Percentiles rank a stretch among this genome's conserved stretches.
These are phyloP conservation scores for Abscondita cerata DNA, from an alignment of 2,888 invertebrate genomes.

Conservation along the genomic window DNA sequence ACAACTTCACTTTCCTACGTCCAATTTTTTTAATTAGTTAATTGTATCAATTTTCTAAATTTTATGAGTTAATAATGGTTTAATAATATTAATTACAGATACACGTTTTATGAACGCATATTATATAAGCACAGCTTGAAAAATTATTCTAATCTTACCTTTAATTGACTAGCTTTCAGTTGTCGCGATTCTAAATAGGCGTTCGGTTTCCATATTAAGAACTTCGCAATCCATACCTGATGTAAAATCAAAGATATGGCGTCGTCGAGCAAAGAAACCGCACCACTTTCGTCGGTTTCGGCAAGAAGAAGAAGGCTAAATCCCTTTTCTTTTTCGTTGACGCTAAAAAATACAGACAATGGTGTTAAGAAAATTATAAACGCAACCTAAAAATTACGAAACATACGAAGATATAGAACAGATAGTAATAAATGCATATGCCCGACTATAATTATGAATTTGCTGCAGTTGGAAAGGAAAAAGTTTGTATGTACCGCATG, in stretches of 20 bases:
- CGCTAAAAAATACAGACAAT: conserved; percentile 50
- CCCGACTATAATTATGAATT: conserved; percentile 39
- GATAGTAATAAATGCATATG: conserved; percentile 27
- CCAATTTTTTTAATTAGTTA: too few relatives aligned
- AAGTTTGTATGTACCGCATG: conserved; percentile 30
- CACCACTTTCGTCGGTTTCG: conserved; percentile 58
- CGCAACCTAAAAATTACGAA: background rate
- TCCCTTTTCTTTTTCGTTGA: conserved; percentile 58
- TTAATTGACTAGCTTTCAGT: conserved; percentile 52
- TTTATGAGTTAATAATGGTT: too few relatives aligned
- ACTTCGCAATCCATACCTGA: conserved; percentile 51
- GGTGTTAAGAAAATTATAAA: background rate
- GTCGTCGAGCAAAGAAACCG: conserved; percentile 61
- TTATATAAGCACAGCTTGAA: too few relatives aligned
- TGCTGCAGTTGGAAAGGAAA: conserved; percentile 34
- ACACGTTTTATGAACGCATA: too few relatives aligned
- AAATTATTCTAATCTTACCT: conserved; percentile 51
- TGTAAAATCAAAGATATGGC: conserved; percentile 59
- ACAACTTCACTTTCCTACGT: too few relatives aligned
- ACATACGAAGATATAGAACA: conserved; percentile 20
- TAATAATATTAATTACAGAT: too few relatives aligned
- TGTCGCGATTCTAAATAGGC: conserved; percentile 28
- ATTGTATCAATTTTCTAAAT: too few relatives aligned
- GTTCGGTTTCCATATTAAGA: conserved; percentile 56
- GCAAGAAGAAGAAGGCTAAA: conserved; percentile 62